Evolutionary conservation across 2,113 vertebrate genomes (phyloP), one percentile per base, ranked within the genome.

Genomic region (Urocynchramus pylzowi): DNA sequence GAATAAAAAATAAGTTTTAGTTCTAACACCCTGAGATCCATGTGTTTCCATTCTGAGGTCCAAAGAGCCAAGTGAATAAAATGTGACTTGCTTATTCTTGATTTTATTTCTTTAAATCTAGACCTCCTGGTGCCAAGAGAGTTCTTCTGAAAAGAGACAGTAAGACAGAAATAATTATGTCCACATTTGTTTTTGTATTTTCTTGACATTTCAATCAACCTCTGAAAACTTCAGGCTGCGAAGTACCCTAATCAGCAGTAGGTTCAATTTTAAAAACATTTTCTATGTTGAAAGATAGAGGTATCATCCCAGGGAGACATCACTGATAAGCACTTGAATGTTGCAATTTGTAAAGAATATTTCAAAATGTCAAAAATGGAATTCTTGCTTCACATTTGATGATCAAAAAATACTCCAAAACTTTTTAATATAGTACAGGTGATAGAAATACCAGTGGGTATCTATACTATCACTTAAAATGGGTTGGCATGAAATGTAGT

Each of bases 201-300:
- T 70, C 49, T 68, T 82, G 87, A 60, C 49, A 88, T 90, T 82
- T 94, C 67, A 90, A 33, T 81, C 68, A 75, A 76, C 26, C 69
- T 89, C 44, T 73, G 76, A 94, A 84, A 81, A 76, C 23, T 70
- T 86, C 59, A 78, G 45, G 19, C 47, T 84, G 45, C 33, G 64
- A 85, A 67, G 22, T 42, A 92, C 69, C 33, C 20, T 81, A 78
- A 96, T 87, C 90, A 92, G 63, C 49, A 31, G 33, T 44, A 87
- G 45, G 52, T 30, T 89, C 52, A 69, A 70, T 87, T 96, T 93
- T 30, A 76, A 73, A 96, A 90, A 53, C 94, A 84, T 92, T 83
- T 82, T 82, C 73, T 87, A 2, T 93, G 74, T 92, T 89, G 65
- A 89, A 92, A 93, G 44, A 24, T 27, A 41, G 52, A 94, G 41